Evolutionary conservation across 1,140 invertebrate genomes (phyloP).

Genomic region (Drosophila guanche): DNA sequence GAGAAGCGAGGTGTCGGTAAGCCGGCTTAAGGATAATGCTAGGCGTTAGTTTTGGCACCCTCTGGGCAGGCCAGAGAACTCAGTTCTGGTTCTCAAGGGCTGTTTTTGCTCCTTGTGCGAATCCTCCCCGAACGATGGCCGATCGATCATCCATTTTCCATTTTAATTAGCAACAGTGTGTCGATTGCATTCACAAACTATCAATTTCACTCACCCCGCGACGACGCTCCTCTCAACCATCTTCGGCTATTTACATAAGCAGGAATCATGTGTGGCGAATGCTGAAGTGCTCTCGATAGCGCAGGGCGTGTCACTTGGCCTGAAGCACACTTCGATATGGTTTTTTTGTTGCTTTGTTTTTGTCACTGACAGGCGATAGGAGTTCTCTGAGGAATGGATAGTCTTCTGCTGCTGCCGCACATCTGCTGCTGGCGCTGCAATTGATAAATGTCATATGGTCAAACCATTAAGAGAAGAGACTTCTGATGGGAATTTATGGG

Average conservation of each 20-base stretch:
- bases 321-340: constrained; percentile 64
- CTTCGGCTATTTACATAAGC: constrained; percentile 68
- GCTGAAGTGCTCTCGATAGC: constrained; percentile 56
- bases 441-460: constrained; percentile 67
- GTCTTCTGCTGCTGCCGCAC: constrained; percentile 35
- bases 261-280: constrained; percentile 74
- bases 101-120: constrained; percentile 46
- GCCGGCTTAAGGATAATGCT: constrained; percentile 64
- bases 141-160: constrained; percentile 81
- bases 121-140: constrained; percentile 6
- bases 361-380: constrained; percentile 1
- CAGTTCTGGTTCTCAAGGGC: constrained; percentile 69
- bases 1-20: constrained; percentile 58
- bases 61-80: neutral
- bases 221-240: constrained; percentile 40
- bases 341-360: constrained; percentile 53
- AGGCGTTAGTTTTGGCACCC: constrained; percentile 40
- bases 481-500: constrained; percentile 20
- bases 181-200: constrained; percentile 80
- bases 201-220: constrained; percentile 67
- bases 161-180: constrained; percentile 82
- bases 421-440: constrained; percentile 65
- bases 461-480: constrained; percentile 1
- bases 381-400: constrained; percentile 4
- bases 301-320: constrained; percentile 55